Percentiles rank a stretch among this genome's conserved stretches.
Evolutionary conservation across 2,113 vertebrate species (phyloP).

Genomic region (Bubo scandiacus): DNA sequence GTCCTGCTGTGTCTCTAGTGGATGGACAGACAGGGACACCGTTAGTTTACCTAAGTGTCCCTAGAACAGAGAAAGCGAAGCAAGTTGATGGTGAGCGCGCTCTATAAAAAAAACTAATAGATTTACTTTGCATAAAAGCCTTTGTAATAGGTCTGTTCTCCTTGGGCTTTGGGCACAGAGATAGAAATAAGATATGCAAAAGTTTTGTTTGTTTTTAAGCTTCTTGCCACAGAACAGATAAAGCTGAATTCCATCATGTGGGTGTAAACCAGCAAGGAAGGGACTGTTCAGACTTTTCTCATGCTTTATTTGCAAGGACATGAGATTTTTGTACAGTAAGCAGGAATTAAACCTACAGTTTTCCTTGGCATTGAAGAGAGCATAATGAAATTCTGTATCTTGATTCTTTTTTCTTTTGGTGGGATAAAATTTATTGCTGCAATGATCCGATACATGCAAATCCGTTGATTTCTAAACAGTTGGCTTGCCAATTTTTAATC

Average conservation of each 20-base stretch:
- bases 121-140: not conserved
- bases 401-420: not conserved
- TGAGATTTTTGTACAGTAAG: not conserved
- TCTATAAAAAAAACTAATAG: not conserved
- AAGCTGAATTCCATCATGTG: not conserved
- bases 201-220: not conserved
- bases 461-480: not conserved
- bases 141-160: not conserved
- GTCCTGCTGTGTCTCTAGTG: slow-evolving; percentile 81
- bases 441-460: not conserved
- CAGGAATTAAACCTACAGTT: not conserved
- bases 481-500: not conserved
- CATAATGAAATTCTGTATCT: not conserved
- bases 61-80: not conserved
- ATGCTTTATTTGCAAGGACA: not conserved
- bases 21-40: not conserved
- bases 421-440: not conserved
- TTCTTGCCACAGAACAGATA: not conserved
- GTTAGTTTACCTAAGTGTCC: not conserved
- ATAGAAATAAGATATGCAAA: not conserved
- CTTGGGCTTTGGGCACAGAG: not conserved
- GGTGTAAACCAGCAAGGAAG: not conserved
- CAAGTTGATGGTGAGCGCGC: not conserved
- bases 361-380: not conserved
- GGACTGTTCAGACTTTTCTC: not conserved